These are phyloP conservation scores for Drosophila trapezifrons DNA, from an alignment of 1,140 invertebrate species.

Conservation along the genomic window DNA sequence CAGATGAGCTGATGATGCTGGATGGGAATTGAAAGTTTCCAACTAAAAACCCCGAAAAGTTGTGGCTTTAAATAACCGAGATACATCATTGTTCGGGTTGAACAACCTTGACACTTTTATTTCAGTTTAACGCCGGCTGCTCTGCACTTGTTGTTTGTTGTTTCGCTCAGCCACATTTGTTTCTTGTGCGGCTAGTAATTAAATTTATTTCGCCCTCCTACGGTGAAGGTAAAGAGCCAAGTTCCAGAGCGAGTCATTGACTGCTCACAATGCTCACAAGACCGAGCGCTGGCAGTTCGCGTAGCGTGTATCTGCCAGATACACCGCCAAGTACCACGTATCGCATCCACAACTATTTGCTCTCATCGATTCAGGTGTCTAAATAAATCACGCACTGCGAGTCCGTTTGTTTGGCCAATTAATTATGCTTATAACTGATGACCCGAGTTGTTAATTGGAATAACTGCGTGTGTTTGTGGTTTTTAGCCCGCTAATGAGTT, in stretches of 20 bases:
- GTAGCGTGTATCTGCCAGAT: constrained; percentile 12
- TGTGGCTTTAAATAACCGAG: constrained; percentile 31
- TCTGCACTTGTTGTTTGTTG: constrained; percentile 23
- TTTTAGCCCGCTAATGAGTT: constrained; percentile 4
- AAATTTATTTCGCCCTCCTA: constrained; percentile 43
- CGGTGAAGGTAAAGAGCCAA: constrained; percentile 30
- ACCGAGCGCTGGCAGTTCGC: background rate
- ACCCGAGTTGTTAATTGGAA: constrained; percentile 29
- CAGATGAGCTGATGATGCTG: constrained; percentile 25
- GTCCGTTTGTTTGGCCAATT: constrained; percentile 17
- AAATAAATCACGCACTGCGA: constrained; percentile 23
- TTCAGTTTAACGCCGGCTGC: constrained; percentile 31
- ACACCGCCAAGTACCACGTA: constrained; percentile 3
- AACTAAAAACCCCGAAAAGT: constrained; percentile 17
- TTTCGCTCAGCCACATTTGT: constrained; percentile 16
- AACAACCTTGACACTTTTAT: constrained; percentile 61
- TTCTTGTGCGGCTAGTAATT: constrained; percentile 34
- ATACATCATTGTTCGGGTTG: constrained; percentile 50
- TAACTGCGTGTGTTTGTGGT: constrained; percentile 26
- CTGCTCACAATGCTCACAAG: constrained; percentile 21
- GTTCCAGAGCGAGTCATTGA: constrained; percentile 35
- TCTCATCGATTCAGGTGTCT: constrained; percentile 4
- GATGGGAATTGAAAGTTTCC: constrained; percentile 28
- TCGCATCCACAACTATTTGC: constrained; percentile 16
- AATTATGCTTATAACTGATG: constrained; percentile 35